A percentile compares a stretch with the other conserved stretches of the same genome.
Evolutionary conservation across 1,140 invertebrate genomes (phyloP).

Genomic region (Geopemphigus sp.): DNA sequence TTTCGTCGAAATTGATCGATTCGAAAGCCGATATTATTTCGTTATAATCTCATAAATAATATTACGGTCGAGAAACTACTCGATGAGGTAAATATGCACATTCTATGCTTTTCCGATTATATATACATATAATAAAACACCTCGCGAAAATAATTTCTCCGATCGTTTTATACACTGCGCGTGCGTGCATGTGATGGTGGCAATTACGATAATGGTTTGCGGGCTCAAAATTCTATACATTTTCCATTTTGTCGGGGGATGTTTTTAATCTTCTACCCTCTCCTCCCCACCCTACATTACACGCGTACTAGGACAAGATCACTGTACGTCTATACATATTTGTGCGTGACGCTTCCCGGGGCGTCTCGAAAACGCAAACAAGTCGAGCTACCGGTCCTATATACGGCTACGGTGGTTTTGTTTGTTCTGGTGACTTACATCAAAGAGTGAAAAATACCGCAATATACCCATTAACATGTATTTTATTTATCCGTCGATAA

Average conservation of each 20-base stretch:
- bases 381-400: neutral
- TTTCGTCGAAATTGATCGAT: too few species aligned
- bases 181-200: neutral
- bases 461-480: neutral
- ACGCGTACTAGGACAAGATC: neutral
- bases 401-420: neutral
- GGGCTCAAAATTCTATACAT: neutral
- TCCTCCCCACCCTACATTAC: too few species aligned
- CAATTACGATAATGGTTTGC: slow-evolving; percentile 18
- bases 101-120: too few species aligned
- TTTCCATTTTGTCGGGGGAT: neutral
- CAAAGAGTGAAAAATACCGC: slow-evolving; percentile 8
- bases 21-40: too few species aligned
- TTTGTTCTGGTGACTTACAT: neutral
- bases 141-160: neutral
- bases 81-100: too few species aligned
- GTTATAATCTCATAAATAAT: too few species aligned
- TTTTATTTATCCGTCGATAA: neutral
- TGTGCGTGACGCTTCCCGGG: neutral
- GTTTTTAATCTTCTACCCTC: slow-evolving; percentile 5
- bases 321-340: neutral
- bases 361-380: neutral
- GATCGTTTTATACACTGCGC: neutral
- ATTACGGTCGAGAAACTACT: too few species aligned
- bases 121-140: too few species aligned